Evolutionary conservation across 2,797 vertebrate genomes (phyloP).

Genomic region (Gambelia wislizenii): DNA sequence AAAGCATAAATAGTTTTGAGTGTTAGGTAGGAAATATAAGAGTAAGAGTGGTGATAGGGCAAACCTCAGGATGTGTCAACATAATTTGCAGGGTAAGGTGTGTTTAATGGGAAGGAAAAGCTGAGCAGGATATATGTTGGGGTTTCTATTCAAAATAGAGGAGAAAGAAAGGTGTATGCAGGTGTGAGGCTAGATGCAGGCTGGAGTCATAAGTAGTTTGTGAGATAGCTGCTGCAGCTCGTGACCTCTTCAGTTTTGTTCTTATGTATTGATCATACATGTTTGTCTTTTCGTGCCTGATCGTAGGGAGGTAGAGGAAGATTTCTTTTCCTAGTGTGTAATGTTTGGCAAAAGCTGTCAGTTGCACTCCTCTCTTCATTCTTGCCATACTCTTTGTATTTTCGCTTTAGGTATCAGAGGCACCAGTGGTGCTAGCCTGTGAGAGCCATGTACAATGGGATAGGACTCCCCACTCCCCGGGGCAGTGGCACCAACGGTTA

Average conservation of each 20-base stretch:
- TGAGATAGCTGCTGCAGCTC: background rate
- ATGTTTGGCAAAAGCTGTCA: background rate
- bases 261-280: too few species aligned
- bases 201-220: background rate
- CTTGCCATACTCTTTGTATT: background rate
- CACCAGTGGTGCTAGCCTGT: conserved; percentile 68
- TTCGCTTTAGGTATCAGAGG: conserved; percentile 8
- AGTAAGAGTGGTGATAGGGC: background rate
- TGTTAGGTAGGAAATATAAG: background rate
- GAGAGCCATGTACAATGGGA: conserved; percentile 93
- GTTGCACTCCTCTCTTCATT: background rate
- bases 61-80: background rate
- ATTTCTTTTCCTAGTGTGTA: background rate
- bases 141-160: background rate
- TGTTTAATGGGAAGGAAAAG: background rate
- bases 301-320: background rate
- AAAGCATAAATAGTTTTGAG: too few species aligned
- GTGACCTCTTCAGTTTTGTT: background rate
- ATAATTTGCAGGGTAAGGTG: background rate
- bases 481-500: conserved; percentile 96
- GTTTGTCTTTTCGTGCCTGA: background rate
- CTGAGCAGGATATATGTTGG: background rate
- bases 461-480: conserved; percentile 91
- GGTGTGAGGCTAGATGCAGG: background rate
- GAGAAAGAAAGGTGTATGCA: background rate